Evolutionary conservation across 1,140 invertebrate genomes (phyloP).

Genomic region (Drosophila pandora): DNA sequence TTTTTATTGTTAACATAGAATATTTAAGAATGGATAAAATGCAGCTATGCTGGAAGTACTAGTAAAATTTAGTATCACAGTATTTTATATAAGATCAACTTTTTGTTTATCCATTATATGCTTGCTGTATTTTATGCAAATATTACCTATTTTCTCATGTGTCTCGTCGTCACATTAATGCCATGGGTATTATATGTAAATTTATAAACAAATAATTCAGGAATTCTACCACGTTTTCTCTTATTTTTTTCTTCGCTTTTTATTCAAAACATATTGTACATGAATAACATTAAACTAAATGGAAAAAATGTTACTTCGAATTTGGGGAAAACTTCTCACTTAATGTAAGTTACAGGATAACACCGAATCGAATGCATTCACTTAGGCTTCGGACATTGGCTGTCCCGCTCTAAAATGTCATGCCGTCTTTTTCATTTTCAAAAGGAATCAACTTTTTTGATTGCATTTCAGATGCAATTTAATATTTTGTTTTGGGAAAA

Average conservation of each 20-base stretch:
- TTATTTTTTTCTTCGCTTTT: neutral
- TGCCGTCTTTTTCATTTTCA: constrained; percentile 8
- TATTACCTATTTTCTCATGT: constrained; percentile 46
- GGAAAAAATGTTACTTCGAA: neutral
- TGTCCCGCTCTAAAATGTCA: constrained; percentile 3
- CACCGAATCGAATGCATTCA: neutral
- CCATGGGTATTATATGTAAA: constrained; percentile 19
- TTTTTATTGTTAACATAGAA: constrained; percentile 65
- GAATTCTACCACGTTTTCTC: constrained; percentile 5
- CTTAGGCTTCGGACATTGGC: neutral
- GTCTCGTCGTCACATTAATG: constrained; percentile 24
- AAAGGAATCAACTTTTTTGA: neutral
- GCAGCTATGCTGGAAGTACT: constrained; percentile 84
- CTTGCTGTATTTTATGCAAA: constrained; percentile 41
- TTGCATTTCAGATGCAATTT: neutral
- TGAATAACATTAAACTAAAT: constrained; percentile 2
- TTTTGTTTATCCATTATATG: constrained; percentile 52
- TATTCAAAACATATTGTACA: constrained; percentile 14
- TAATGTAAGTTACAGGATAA: neutral
- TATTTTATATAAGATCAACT: constrained; percentile 84
- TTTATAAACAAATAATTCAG: constrained; percentile 24
- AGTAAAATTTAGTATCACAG: constrained; percentile 84
- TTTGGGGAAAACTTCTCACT: neutral
- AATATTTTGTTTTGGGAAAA: neutral
- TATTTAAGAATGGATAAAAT: constrained; percentile 84